phyloP scores from a whole-genome alignment of 2,797 vertebrate genomes.

The Salmo trutta region DNA sequence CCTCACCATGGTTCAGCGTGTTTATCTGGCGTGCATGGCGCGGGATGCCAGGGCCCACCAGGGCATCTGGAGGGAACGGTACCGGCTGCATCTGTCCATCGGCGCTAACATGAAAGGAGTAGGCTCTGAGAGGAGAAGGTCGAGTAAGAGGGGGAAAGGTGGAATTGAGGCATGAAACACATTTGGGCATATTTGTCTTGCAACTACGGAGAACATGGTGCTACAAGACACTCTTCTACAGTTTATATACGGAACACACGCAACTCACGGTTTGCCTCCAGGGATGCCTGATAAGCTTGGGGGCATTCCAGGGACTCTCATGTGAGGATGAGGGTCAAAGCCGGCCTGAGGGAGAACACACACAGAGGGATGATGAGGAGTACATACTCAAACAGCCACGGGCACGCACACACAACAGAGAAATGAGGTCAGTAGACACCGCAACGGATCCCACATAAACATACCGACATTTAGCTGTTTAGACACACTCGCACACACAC shows the following conservation, averaged over 20 bases:
- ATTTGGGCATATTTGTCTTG: too few species aligned
- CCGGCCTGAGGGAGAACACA: conserved; percentile 80
- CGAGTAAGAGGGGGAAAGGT: not conserved
- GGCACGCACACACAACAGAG: too few species aligned
- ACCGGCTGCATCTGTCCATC: conserved; percentile 86
- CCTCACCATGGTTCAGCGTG: conserved; percentile 83
- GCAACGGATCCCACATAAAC: too few species aligned
- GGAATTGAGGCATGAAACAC: too few species aligned
- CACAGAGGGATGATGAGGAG: conserved; percentile 12
- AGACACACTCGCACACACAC: not conserved
- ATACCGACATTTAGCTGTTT: not conserved
- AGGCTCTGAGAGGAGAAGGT: conserved; percentile 65
- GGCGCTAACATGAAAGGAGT: conserved; percentile 83
- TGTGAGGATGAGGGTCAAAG: conserved; percentile 94
- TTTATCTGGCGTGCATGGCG: conserved; percentile 86
- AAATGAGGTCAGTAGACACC: not conserved
- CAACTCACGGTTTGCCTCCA: conserved; percentile 94
- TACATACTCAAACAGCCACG: not conserved
- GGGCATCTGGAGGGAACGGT: conserved; percentile 82
- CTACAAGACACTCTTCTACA: too few species aligned
- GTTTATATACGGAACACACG: too few species aligned
- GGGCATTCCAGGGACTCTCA: conserved; percentile 90
- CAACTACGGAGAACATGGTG: too few species aligned
- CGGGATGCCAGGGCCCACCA: conserved; percentile 83
- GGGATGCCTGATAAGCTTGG: conserved; percentile 91